Base-by-base conservation (phyloP, 2,797 vertebrate species). In the Bufotes viridis region DNA sequence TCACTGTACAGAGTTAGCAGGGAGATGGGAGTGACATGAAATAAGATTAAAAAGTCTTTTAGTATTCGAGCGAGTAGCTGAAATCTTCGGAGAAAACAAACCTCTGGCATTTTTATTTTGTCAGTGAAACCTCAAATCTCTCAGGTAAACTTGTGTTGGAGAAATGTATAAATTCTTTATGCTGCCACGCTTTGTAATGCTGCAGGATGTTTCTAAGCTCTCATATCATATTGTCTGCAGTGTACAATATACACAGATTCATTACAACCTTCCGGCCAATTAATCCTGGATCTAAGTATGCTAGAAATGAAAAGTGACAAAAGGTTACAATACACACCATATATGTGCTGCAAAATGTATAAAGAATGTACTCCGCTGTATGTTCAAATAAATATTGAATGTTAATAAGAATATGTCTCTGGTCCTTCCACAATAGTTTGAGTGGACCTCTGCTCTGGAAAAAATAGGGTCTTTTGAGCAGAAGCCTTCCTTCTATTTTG, bases 41-140 rank as follows among this genome's bases (percentile, higher is more conserved):
- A 51, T 42, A 75, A 84, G 14, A 84, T 24, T 49, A 85, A 63
- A 29, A 55, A 84, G 14, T 53, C 57, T 75, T 24, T 89, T 78
- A 60, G 70, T 76, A 89, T 86, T 89, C 78, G 65, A 63, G 12
- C 24, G 60, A 89, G 83, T 49, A 67, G 58, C 61, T 85, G 17
- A 57, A 67, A 51, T 63, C 87, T 81, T 42, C 60, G 60, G 83
- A 82, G 87, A 75, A 76, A 81, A 85, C 78, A 75, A 89, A 86
- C 84, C 60, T 85, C 69, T 34, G 83, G 83, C 70, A 67, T 89
- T 89, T 89, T 86, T 89, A 82, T 89, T 85, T 89, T 81, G 82
- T 88, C 83, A 76, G 83, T 75, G 87, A 85, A 85, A 88, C 78
- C 69, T 85, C 65, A 81, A 85, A 26, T 88, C 87, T 88, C 87